Percentiles rank a stretch among this genome's conserved stretches.
These are phyloP conservation scores for Amphipyra berbera DNA, from an alignment of 2,888 invertebrate genomes.

Conservation along the genomic window DNA sequence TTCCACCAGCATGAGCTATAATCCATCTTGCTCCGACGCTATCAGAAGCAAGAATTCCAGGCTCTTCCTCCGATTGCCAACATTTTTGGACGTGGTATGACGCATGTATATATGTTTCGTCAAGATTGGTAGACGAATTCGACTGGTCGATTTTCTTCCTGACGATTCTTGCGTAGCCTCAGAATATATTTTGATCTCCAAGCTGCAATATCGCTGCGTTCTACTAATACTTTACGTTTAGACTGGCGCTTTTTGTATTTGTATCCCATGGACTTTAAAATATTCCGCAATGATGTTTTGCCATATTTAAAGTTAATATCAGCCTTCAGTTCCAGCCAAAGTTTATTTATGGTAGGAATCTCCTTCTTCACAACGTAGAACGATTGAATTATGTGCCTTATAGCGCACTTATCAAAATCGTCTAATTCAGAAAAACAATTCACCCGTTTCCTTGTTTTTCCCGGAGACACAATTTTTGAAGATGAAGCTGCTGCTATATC, in stretches of 20 bases:
- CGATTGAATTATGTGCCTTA: constrained; percentile 1
- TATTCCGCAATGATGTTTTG: neutral
- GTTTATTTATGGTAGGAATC: too few relatives aligned
- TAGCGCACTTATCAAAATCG: constrained; percentile 1
- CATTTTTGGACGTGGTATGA: neutral
- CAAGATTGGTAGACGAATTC: neutral
- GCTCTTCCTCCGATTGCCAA: neutral
- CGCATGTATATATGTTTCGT: neutral
- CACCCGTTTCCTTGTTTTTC: neutral
- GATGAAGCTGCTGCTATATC: constrained; percentile 9
- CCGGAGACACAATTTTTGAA: neutral
- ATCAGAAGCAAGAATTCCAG: too few relatives aligned
- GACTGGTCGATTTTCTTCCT: neutral
- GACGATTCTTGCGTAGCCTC: neutral
- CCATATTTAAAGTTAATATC: constrained; percentile 1
- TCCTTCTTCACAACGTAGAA: neutral
- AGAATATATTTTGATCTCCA: constrained; percentile 4
- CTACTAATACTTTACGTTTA: constrained; percentile 1
- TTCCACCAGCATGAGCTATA: too few relatives aligned
- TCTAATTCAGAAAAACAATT: neutral
- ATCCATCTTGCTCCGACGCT: constrained; percentile 5
- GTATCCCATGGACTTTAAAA: constrained; percentile 2
- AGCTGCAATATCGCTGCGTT: constrained; percentile 2
- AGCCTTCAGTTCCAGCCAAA: neutral
- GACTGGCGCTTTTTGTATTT: neutral